Evolutionary conservation across 2,113 vertebrate genomes (phyloP).

Genomic region (Hippopotamus amphibius): DNA sequence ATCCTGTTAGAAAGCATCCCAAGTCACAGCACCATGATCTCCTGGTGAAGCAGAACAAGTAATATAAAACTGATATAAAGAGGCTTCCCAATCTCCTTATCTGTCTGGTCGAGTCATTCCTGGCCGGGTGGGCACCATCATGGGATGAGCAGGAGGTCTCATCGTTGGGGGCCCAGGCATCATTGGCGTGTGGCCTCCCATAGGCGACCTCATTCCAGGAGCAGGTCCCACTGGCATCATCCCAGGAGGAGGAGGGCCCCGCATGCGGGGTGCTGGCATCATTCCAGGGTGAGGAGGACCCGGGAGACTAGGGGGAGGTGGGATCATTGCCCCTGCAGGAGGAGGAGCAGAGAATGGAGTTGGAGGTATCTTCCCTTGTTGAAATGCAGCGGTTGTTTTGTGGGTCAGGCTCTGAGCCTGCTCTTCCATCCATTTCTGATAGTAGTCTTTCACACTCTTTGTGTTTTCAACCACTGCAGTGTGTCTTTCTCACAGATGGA

Average conservation of each 20-base stretch:
- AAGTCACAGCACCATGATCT: conserved; percentile 13
- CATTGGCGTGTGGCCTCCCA: conserved; percentile 99
- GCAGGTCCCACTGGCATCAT: conserved; percentile 98
- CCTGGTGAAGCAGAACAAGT: conserved; percentile 48
- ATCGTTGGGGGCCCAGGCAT: conserved; percentile 99
- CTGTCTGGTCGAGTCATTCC: conserved; percentile 98
- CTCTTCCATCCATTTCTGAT: conserved; percentile 99
- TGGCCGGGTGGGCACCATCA: conserved; percentile 96
- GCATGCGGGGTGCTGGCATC: conserved; percentile 98
- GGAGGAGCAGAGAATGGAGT: conserved; percentile 96
- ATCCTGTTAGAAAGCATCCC: conserved; percentile 63
- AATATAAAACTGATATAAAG: background rate
- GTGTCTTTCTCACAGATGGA: conserved; percentile 98
- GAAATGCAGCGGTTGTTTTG: conserved; percentile 99
- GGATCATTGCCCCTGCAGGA: conserved; percentile 92
- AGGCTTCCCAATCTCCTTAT: conserved; percentile 85
- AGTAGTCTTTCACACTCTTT: conserved; percentile 99
- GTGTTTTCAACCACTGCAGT: conserved; percentile 98
- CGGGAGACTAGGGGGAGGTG: conserved; percentile 89
- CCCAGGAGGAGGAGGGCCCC: conserved; percentile 96
- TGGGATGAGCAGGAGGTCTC: conserved; percentile 95
- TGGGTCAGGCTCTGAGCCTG: conserved; percentile 99
- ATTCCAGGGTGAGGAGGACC: conserved; percentile 97
- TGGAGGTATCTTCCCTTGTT: conserved; percentile 98
- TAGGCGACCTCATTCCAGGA: conserved; percentile 96